Evolutionary conservation across 2,113 vertebrate genomes (phyloP).

Genomic region (Acrocephalus arundinaceus): DNA sequence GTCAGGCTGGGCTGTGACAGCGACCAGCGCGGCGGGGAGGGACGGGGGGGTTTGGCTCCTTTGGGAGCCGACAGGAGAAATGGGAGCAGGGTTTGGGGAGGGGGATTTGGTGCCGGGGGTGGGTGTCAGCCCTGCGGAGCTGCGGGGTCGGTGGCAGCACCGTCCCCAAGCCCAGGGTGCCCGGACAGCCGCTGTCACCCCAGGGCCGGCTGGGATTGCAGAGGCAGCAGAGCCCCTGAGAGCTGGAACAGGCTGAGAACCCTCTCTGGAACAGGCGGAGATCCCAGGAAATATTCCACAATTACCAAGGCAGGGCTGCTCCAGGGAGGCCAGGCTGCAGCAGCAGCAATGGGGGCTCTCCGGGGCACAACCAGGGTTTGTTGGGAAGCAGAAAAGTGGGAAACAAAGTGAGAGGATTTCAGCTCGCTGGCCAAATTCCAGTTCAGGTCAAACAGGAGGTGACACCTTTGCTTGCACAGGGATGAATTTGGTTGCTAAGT

Average conservation of each 20-base stretch:
- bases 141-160: neutral
- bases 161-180: neutral
- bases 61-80: neutral
- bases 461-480: neutral
- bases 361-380: neutral
- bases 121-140: neutral
- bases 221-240: neutral
- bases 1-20: accelerated
- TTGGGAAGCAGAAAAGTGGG: neutral
- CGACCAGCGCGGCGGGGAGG: neutral
- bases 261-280: neutral
- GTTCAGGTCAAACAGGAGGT: neutral
- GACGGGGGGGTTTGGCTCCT: neutral
- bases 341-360: neutral
- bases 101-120: neutral
- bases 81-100: neutral
- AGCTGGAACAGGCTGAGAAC: neutral
- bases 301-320: neutral
- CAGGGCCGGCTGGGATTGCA: neutral
- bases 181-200: accelerated
- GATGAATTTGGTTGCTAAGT: neutral
- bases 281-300: neutral
- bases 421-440: neutral
- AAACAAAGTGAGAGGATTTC: neutral
- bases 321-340: neutral